Evolutionary conservation across 2,797 vertebrate genomes (phyloP).

Genomic region (Syngnathus rostellatus): DNA sequence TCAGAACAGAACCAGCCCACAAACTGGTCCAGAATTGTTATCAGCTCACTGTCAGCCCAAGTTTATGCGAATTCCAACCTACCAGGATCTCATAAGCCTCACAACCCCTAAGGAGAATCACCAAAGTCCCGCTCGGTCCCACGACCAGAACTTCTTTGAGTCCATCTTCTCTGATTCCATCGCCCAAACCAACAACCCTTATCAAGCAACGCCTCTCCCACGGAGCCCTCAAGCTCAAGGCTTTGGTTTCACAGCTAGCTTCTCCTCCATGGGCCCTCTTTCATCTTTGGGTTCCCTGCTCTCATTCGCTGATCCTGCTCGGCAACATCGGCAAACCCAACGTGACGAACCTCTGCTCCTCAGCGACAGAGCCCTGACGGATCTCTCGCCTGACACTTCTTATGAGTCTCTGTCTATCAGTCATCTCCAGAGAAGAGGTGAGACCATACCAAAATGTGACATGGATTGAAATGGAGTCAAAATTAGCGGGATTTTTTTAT

Average conservation of each 20-base stretch:
- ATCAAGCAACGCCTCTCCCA: slow-evolving; percentile 25
- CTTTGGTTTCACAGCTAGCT: slow-evolving; percentile 35
- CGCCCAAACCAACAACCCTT: slow-evolving; percentile 21
- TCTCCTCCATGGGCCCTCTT: slow-evolving; percentile 47
- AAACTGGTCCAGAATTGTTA: slow-evolving; percentile 14
- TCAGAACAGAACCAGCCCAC: slow-evolving; percentile 26
- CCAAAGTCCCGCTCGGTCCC: slow-evolving; percentile 22
- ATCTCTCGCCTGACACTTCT: slow-evolving; percentile 80
- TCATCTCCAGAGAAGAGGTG: slow-evolving; percentile 87
- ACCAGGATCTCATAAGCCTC: slow-evolving; percentile 47
- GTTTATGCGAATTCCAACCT: slow-evolving; percentile 41
- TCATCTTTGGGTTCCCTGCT: slow-evolving; percentile 50
- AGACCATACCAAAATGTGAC: slow-evolving; percentile 17
- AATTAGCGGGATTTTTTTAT: slow-evolving; percentile 1
- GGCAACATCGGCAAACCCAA: slow-evolving; percentile 29
- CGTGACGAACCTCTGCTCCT: slow-evolving; percentile 73
- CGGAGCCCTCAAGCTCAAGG: neutral
- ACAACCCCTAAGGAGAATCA: slow-evolving; percentile 44
- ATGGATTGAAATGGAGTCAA: slow-evolving; percentile 6
- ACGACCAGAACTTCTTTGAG: slow-evolving; percentile 37
- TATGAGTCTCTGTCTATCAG: slow-evolving; percentile 85
- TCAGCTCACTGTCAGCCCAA: slow-evolving; percentile 17
- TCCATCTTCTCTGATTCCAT: slow-evolving; percentile 6
- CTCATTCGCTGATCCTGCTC: slow-evolving; percentile 49
- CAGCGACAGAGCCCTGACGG: slow-evolving; percentile 78